These are phyloP conservation scores for Ceratosolen fusciceps DNA, from an alignment of 1,140 invertebrate species.

Conservation along the genomic window DNA sequence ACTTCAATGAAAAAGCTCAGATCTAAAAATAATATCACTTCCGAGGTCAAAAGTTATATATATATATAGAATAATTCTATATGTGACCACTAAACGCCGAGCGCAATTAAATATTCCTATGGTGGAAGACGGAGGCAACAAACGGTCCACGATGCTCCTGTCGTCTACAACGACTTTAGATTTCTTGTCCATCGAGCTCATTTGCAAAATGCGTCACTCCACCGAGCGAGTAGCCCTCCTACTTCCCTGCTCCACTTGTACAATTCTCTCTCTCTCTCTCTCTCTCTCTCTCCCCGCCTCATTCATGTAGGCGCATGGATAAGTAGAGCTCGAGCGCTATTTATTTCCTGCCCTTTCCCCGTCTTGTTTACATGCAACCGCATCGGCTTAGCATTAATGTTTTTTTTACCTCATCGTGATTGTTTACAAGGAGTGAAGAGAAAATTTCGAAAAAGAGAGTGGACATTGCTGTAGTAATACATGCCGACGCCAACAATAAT, in stretches of 20 bases:
- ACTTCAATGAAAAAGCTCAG: neutral
- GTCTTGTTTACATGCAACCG: neutral
- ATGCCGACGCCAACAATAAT: too few relatives aligned
- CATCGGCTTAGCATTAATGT: neutral
- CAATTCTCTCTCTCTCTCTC: neutral
- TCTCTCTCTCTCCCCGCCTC: neutral
- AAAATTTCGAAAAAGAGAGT: too few relatives aligned
- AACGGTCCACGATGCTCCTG: neutral
- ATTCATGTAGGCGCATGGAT: neutral
- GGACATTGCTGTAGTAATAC: too few relatives aligned
- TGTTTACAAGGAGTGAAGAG: too few relatives aligned
- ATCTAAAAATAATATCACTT: neutral
- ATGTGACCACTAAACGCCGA: neutral
- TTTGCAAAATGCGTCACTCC: conserved; percentile 14
- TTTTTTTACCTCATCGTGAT: too few relatives aligned
- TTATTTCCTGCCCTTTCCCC: neutral
- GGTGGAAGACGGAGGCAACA: neutral
- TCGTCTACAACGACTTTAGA: conserved; percentile 22
- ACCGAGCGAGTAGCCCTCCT: neutral
- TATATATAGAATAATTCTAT: conserved; percentile 3
- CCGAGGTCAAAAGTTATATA: neutral
- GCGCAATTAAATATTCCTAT: conserved; percentile 5
- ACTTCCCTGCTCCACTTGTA: conserved; percentile 7
- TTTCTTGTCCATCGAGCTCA: conserved; percentile 16
- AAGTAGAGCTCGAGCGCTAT: neutral